phyloP scores from a whole-genome alignment of 2,113 vertebrate genomes.

The Odontophorus gujanensis region DNA sequence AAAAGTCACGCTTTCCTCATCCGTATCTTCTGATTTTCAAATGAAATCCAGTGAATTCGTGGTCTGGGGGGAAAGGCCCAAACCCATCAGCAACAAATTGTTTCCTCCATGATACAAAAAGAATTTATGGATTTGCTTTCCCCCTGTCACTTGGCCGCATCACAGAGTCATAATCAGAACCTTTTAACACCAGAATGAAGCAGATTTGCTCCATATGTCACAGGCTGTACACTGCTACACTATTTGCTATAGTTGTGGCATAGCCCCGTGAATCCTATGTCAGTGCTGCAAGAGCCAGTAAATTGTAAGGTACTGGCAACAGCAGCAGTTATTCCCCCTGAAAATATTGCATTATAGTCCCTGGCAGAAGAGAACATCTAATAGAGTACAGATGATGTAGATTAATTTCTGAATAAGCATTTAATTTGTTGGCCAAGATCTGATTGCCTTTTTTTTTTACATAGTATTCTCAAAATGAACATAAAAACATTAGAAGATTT shows the following conservation, averaged over 20 bases:
- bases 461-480: constrained; percentile 65
- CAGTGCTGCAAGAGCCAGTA: constrained; percentile 48
- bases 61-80: background rate
- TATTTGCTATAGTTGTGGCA: constrained; percentile 41
- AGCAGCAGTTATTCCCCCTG: constrained; percentile 42
- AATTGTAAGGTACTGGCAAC: constrained; percentile 61
- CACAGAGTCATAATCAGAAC: constrained; percentile 20
- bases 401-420: constrained; percentile 71
- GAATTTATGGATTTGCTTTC: constrained; percentile 15
- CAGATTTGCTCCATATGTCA: constrained; percentile 57
- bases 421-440: constrained; percentile 69
- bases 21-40: background rate
- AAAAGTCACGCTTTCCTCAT: background rate
- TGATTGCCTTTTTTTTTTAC: constrained; percentile 19
- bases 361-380: constrained; percentile 65
- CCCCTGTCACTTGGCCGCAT: constrained; percentile 39
- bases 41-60: background rate
- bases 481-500: constrained; percentile 69
- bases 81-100: background rate
- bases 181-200: constrained; percentile 55
- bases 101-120: background rate
- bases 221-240: background rate
- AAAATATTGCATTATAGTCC: constrained; percentile 72
- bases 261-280: constrained; percentile 55
- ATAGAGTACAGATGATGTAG: constrained; percentile 72